Evolutionary conservation across 2,797 vertebrate species (phyloP), one percentile per base, ranked within the genome.

Genomic region (Rhincodon typus): DNA sequence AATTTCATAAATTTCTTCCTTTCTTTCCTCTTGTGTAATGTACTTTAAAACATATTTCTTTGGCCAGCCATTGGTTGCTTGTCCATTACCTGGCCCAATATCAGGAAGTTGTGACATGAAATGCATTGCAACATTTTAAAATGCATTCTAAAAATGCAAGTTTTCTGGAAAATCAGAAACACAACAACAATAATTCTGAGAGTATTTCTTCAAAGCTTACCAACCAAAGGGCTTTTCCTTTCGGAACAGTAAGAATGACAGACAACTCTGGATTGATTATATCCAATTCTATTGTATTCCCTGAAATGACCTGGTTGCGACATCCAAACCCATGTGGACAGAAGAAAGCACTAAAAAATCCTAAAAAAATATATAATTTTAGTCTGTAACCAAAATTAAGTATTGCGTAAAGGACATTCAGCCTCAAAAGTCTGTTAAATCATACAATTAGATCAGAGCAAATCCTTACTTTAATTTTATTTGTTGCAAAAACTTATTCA

Each of bases 281-380:
- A 70, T 98, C 98, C 25, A 99, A 97, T 91, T 98, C 98, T 95
- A 98, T 98, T 95, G 97, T 98, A n/a, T 97, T 97, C 70, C 97
- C 97, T 3, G 97, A 96, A 4, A 98, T 96, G 96, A 99, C 97
- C 82, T 98, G 98, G 95, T 98, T 97, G 96, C 97, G 97, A 97
- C 99, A 99, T 96, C 99, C 99, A 74, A 98, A 98, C 66, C 97
- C 96, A 21, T 97, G 98, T 17, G 99, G 99, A 96, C 99, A 99
- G 97, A 99, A 99, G 0, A 98, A 98, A 90, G 98, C 98, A 46
- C 94, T 98, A 96, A 99, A 97, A 74, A 97, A 96, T 95, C 99
- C 99, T 99, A 96, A 19, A 96, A 95, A 53, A 96, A 84, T 66
- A 30, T 21, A 46, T 82, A 82, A 42, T 19, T 82, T 21, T 82